Percentiles rank a stretch among this genome's conserved stretches.
These are phyloP conservation scores for Callyntrura guangdongensis DNA, from an alignment of 2,888 invertebrate genomes.

Conservation along the genomic window DNA sequence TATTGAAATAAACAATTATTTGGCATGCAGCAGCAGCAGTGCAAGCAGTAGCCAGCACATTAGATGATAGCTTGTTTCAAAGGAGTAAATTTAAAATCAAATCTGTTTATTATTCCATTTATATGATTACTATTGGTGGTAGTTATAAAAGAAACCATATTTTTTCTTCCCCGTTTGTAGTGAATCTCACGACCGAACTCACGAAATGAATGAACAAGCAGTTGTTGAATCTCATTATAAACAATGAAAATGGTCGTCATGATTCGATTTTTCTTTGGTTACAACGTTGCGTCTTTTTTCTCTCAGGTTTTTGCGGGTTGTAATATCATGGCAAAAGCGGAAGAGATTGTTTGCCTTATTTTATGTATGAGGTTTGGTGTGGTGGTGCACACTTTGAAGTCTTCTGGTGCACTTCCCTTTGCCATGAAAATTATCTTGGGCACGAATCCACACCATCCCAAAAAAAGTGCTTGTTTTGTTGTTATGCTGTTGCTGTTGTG, in stretches of 20 bases:
- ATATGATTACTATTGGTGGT: background rate
- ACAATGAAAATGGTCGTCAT: background rate
- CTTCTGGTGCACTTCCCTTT: conserved; percentile 35
- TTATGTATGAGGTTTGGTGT: background rate
- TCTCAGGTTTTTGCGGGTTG: background rate
- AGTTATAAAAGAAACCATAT: background rate
- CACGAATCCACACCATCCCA: too few species aligned
- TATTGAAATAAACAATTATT: too few species aligned
- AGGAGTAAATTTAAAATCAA: conserved; percentile 36
- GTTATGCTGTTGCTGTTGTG: background rate
- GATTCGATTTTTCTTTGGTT: background rate
- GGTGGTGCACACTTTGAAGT: conserved; percentile 4
- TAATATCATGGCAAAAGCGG: background rate
- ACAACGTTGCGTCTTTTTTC: background rate
- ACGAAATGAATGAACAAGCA: conserved; percentile 57
- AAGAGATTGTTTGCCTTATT: background rate
- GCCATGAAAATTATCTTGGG: conserved; percentile 63
- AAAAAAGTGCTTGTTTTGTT: conserved; percentile 1
- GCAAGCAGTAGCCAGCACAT: too few species aligned
- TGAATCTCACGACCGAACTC: too few species aligned
- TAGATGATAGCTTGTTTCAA: too few species aligned
- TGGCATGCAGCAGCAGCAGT: conserved; percentile 36
- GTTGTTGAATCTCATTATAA: conserved; percentile 71
- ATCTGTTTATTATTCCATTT: conserved; percentile 6
- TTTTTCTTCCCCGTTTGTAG: conserved; percentile 48